Conservation (phyloP, 2,113 vertebrate genomes). For the Gracilinanus agilis region DNA sequence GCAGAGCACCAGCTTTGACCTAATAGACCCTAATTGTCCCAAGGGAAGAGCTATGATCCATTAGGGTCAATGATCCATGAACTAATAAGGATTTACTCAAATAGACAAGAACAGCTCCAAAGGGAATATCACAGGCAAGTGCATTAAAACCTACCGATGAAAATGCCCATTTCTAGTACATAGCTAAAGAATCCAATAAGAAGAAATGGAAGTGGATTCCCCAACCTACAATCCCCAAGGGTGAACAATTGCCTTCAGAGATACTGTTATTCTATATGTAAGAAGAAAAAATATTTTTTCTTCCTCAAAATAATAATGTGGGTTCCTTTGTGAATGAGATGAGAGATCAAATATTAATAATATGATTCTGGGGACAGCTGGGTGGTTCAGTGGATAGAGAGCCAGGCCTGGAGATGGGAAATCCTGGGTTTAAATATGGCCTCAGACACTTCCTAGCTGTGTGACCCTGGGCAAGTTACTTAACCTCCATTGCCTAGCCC, state of each 20-base stretch:
- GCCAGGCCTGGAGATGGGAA: too few species aligned
- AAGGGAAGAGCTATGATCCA: too few species aligned
- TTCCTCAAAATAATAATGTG: conserved; percentile 9
- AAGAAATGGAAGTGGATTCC: not conserved
- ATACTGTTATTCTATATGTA: not conserved
- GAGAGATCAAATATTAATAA: conserved; percentile 11
- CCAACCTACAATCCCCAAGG: not conserved
- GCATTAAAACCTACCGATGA: not conserved
- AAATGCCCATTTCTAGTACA: not conserved
- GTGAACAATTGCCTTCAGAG: not conserved
- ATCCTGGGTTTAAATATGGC: too few species aligned
- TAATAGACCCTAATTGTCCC: not conserved
- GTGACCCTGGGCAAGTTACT: too few species aligned
- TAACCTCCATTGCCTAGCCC: too few species aligned
- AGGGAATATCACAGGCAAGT: not conserved
- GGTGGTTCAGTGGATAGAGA: too few species aligned
- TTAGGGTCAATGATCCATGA: not conserved
- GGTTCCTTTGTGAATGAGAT: conserved; percentile 12
- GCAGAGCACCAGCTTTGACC: not conserved
- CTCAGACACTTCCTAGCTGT: too few species aligned
- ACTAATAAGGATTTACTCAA: not conserved
- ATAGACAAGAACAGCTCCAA: not conserved
- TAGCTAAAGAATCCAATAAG: not conserved
- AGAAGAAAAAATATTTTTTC: not conserved
- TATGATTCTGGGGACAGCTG: not conserved